Evolutionary conservation across 2,113 vertebrate species (phyloP).

Genomic region (Carollia perspicillata): DNA sequence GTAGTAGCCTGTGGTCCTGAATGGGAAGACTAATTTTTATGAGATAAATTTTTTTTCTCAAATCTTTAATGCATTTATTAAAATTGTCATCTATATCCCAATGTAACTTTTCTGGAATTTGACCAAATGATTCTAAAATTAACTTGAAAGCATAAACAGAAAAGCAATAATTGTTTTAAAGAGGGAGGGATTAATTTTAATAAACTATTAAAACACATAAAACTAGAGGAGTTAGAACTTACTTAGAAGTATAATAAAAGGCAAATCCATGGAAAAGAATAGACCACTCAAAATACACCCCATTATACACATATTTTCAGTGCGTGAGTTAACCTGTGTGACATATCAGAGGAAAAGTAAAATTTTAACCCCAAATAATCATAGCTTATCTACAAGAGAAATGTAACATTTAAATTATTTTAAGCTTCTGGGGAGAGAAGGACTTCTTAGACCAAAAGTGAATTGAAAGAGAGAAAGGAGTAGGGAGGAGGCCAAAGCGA

Average conservation of each 20-base stretch:
- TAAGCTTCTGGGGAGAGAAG: background rate
- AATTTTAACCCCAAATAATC: background rate
- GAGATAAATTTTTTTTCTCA: background rate
- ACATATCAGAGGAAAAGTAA: background rate
- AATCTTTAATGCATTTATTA: background rate
- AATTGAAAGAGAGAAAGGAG: background rate
- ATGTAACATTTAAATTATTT: background rate
- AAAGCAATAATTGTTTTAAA: background rate
- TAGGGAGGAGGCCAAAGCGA: background rate
- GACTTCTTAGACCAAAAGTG: constrained; percentile 24
- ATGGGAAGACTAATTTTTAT: background rate
- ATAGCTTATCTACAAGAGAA: background rate
- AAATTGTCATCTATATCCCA: background rate
- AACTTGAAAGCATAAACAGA: background rate
- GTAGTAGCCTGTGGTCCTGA: background rate
- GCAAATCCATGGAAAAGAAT: background rate
- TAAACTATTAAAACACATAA: background rate
- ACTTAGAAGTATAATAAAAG: background rate
- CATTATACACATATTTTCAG: background rate
- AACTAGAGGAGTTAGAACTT: constrained; percentile 4
- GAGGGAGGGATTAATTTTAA: background rate
- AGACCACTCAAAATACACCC: background rate
- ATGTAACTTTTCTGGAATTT: background rate
- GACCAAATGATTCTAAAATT: background rate
- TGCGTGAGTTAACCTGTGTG: background rate